These are phyloP conservation scores for Diplogasteroides magnus DNA, from an alignment of 1,140 invertebrate species.

Conservation along the genomic window DNA sequence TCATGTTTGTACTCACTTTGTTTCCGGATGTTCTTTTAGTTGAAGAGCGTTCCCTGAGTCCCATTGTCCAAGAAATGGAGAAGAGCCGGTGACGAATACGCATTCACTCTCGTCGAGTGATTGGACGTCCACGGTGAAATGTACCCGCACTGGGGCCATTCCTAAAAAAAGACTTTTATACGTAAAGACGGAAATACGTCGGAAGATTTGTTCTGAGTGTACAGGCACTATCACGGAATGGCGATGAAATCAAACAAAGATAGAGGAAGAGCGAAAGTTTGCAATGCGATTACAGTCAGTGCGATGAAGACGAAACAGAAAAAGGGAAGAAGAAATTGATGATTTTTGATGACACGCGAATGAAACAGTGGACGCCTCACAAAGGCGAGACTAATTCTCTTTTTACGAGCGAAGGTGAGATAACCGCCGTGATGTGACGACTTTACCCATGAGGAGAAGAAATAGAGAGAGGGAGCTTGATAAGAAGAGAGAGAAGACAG, in stretches of 20 bases:
- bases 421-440: too few species aligned
- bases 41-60: constrained; percentile 17
- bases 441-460: too few species aligned
- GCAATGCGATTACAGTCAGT: background rate
- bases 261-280: too few species aligned
- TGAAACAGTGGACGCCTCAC: too few species aligned
- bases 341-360: background rate
- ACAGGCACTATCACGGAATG: too few species aligned
- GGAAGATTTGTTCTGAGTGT: too few species aligned
- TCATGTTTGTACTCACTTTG: constrained; percentile 5
- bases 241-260: too few species aligned
- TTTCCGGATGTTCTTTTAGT: constrained; percentile 19
- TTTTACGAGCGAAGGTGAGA: too few species aligned
- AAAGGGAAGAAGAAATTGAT: background rate
- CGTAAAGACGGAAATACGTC: too few species aligned
- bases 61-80: constrained; percentile 26
- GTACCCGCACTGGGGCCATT: constrained; percentile 13
- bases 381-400: too few species aligned
- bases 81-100: constrained; percentile 47
- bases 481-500: background rate
- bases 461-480: too few species aligned
- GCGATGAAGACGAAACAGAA: background rate
- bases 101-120: constrained; percentile 38
- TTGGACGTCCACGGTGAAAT: constrained; percentile 35
- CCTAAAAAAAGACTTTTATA: constrained; percentile 6